Conservation (phyloP, 2,888 invertebrate species). For the Trypoxylon attenuatum region DNA sequence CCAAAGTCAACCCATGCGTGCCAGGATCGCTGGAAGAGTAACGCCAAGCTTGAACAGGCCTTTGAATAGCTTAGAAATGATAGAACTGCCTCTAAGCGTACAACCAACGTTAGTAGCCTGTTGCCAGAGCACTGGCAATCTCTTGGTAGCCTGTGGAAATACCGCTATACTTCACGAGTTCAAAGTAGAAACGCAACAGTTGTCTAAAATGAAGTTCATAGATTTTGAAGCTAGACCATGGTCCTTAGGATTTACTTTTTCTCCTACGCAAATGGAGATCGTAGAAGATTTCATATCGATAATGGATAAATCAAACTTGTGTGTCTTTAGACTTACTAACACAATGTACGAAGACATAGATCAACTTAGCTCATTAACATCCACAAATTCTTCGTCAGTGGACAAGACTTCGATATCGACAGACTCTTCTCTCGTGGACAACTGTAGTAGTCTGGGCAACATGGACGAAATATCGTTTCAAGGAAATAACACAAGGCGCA, state of each 20-base stretch:
- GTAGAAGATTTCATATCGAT: constrained; percentile 83
- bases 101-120: constrained; percentile 80
- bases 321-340: constrained; percentile 74
- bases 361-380: constrained; percentile 65
- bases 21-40: constrained; percentile 84
- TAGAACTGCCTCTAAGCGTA: constrained; percentile 81
- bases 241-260: constrained; percentile 80
- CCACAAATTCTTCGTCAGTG: constrained; percentile 63
- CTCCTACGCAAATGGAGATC: constrained; percentile 78
- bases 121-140: constrained; percentile 77
- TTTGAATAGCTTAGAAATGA: constrained; percentile 82
- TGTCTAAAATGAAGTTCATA: constrained; percentile 81
- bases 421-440: constrained; percentile 57
- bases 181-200: constrained; percentile 80
- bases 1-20: constrained; percentile 78
- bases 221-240: constrained; percentile 83
- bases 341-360: constrained; percentile 70
- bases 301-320: constrained; percentile 78
- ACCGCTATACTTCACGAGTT: constrained; percentile 78
- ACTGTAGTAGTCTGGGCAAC: constrained; percentile 32
- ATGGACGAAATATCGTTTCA: constrained; percentile 32
- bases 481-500: constrained; percentile 25
- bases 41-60: constrained; percentile 82
- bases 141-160: constrained; percentile 74
- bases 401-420: constrained; percentile 67